A percentile compares a stretch with the other conserved stretches of the same genome.
These are phyloP conservation scores for Capitulum mitella DNA, from an alignment of 2,888 invertebrate species.

Conservation along the genomic window DNA sequence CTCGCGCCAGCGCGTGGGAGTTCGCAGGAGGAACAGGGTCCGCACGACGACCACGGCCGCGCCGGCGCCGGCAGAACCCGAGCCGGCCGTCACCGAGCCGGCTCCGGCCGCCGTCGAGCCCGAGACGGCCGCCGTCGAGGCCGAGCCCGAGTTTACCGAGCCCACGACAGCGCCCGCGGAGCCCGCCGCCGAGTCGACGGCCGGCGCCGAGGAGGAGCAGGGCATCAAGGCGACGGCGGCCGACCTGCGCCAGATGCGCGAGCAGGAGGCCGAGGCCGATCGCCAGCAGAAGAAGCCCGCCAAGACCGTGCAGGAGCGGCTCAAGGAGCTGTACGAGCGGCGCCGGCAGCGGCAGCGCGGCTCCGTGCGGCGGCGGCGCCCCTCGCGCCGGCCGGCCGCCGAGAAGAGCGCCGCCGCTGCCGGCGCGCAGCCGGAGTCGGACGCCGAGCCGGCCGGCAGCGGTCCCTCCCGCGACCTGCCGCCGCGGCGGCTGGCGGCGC, in stretches of 20 bases:
- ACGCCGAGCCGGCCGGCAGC: constrained; percentile 28
- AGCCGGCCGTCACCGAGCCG: neutral
- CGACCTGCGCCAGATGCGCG: neutral
- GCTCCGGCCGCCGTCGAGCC: neutral
- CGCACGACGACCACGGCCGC: neutral
- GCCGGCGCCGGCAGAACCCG: neutral
- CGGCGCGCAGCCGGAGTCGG: constrained; percentile 27
- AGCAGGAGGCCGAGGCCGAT: neutral
- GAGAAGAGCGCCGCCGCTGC: constrained; percentile 28
- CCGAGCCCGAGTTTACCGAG: neutral
- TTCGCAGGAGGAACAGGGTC: neutral
- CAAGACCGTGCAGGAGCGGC: neutral
- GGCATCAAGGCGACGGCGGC: constrained; percentile 42
- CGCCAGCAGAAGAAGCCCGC: constrained; percentile 42
- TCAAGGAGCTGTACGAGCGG: constrained; percentile 3
- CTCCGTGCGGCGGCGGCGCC: constrained; percentile 22
- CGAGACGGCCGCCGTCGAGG: neutral
- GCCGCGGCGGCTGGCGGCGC: constrained; percentile 17
- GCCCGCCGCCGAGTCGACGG: constrained; percentile 68
- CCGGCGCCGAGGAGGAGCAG: constrained; percentile 71
- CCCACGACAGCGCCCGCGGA: neutral
- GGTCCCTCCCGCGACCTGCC: constrained; percentile 21
- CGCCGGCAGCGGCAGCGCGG: neutral
- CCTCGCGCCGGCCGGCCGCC: constrained; percentile 27
- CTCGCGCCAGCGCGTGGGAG: neutral